Conservation (phyloP, 2,113 vertebrate species). For the Sceloporus tristichus region DNA sequence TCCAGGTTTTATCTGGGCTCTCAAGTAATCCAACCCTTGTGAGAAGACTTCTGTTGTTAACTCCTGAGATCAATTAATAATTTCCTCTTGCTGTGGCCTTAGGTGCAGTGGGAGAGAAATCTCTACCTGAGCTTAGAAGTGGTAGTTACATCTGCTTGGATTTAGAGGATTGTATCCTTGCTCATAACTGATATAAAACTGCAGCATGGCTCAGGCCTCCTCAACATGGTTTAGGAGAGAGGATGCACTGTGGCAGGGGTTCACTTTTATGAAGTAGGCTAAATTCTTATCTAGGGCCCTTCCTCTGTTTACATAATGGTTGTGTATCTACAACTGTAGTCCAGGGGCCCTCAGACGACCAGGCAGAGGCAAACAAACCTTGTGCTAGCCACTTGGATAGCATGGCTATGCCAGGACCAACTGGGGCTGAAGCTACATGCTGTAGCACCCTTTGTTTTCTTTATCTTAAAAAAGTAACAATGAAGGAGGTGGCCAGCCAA, state of each 20-base stretch:
- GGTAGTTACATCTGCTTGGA: background rate
- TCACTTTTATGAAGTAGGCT: background rate
- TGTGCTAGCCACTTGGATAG: background rate
- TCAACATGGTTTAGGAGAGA: background rate
- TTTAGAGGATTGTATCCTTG: background rate
- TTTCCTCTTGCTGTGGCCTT: background rate
- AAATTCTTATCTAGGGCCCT: background rate
- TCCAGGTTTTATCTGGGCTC: background rate
- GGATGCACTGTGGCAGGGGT: background rate
- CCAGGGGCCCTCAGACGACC: too few relatives aligned
- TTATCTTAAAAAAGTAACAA: background rate
- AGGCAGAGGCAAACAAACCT: background rate
- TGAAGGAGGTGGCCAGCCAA: background rate
- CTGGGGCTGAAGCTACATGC: background rate
- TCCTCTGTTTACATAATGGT: background rate
- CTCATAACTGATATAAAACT: background rate
- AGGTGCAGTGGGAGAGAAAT: background rate
- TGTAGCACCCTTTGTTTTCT: background rate
- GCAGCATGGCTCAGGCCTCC: background rate
- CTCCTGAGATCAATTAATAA: constrained; percentile 6
- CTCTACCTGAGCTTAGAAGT: background rate
- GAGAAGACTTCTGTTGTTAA: background rate
- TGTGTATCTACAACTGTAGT: too few relatives aligned
- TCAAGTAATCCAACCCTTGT: constrained; percentile 10
- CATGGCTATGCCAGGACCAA: background rate